phyloP scores from a whole-genome alignment of 2,888 invertebrate species.

The Pollenia angustigena region DNA sequence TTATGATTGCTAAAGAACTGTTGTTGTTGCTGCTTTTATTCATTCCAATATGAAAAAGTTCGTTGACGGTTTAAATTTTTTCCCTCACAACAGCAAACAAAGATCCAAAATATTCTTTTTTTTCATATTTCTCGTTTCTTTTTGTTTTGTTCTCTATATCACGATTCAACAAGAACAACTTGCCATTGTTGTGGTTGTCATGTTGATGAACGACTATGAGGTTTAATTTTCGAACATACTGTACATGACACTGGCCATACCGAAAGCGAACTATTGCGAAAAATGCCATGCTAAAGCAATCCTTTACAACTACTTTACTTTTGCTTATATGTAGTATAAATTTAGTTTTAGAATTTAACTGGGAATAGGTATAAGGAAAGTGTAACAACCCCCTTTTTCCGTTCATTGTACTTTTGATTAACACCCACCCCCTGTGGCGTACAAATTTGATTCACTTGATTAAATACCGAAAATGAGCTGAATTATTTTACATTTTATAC shows the following conservation, averaged over 20 bases:
- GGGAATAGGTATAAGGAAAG: background rate
- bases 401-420: slow-evolving; percentile 28
- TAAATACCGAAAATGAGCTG: slow-evolving; percentile 55
- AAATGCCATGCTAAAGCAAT: background rate
- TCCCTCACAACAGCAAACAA: slow-evolving; percentile 30
- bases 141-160: slow-evolving; percentile 16
- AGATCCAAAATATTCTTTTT: slow-evolving; percentile 68
- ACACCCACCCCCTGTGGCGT: slow-evolving; percentile 51
- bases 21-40: slow-evolving; percentile 1
- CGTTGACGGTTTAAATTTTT: slow-evolving; percentile 15
- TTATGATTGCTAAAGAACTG: background rate
- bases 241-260: slow-evolving; percentile 35
- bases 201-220: slow-evolving; percentile 57
- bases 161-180: slow-evolving; percentile 37
- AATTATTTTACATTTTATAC: slow-evolving; percentile 59
- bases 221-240: slow-evolving; percentile 45
- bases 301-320: slow-evolving; percentile 19
- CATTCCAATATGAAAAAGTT: slow-evolving; percentile 14
- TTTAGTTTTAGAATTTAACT: slow-evolving; percentile 35
- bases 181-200: slow-evolving; percentile 61
- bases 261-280: slow-evolving; percentile 13
- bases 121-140: background rate
- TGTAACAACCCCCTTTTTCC: slow-evolving; percentile 41
- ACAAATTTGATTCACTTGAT: slow-evolving; percentile 63
- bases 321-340: slow-evolving; percentile 2